Evolutionary conservation across 1,140 invertebrate genomes (phyloP), one percentile per base, ranked within the genome.

Genomic region (Macrobrachium nipponense): DNA sequence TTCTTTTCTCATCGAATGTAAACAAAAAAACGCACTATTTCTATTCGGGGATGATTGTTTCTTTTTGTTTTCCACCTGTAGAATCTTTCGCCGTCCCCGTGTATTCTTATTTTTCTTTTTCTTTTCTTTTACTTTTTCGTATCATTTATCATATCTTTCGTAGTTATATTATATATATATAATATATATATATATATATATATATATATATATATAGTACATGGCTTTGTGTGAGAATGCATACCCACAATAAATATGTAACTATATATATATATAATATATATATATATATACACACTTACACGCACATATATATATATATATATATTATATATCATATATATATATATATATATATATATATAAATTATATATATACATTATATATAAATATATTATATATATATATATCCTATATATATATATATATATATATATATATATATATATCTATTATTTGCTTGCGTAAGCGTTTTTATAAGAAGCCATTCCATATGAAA

Each of bases 301-400:
- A 66, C 14, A 66, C 14, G 14, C 14, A 66, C 14, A 66, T 66
- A 66, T 66, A 66, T 66, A 66, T 66, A 66, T 66, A 66, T 66
- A 66, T 66, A 66, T 66, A 66, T 66, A 66, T 66, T n/a, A 15
- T n/a, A 68, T n/a, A 68, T n/a, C 20, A 66, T 66, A 66, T 66
- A 66, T 66, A 66, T 66, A 66, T 66, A 66, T 51, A 51, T 51
- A 51, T 51, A 51, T 51, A 51, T 51, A 51, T 51, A 51, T 51
- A 51, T 51, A 51, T 51, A 51, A 6, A 51, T 51, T 10, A 8
- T 51, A 12, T 66, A 66, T 66, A 66, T 66, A 66, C 12, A 66
- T 68, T 68, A 68, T 68, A 68, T 68, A 68, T 68, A 68, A 20
- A n/a, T 68, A 68, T 68, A 68, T n/a, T n/a, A 68, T n/a, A 68